These are phyloP conservation scores for Agrotis puta DNA, from an alignment of 2,888 invertebrate species.

Conservation along the genomic window DNA sequence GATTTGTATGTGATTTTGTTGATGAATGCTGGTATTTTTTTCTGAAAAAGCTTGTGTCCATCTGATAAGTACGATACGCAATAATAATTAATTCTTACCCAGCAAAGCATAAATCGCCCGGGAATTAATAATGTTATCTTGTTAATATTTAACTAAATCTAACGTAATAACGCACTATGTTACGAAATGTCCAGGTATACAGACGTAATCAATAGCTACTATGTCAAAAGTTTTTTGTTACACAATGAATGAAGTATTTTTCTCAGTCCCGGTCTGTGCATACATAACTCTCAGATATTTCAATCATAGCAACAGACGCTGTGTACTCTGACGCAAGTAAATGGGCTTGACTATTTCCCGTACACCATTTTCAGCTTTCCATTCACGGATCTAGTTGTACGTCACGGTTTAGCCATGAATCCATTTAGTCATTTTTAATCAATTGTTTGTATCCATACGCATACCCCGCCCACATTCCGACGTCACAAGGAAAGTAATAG, in stretches of 20 bases:
- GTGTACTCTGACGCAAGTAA: constrained; percentile 40
- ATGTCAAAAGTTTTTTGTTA: constrained; percentile 12
- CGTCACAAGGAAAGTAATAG: constrained; percentile 56
- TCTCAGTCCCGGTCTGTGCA: neutral
- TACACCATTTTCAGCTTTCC: constrained; percentile 22
- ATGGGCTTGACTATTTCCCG: constrained; percentile 28
- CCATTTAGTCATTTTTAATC: constrained; percentile 50
- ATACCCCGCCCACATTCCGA: constrained; percentile 37
- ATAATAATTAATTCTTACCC: neutral
- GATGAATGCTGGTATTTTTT: fast-evolving
- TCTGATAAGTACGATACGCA: neutral
- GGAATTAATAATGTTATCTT: constrained; percentile 23
- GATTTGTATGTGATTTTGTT: too few species aligned
- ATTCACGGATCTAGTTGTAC: constrained; percentile 21
- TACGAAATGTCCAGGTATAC: constrained; percentile 6
- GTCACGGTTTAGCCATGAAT: constrained; percentile 58
- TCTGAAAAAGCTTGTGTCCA: neutral
- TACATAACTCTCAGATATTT: constrained; percentile 19
- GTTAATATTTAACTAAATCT: constrained; percentile 12
- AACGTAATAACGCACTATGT: constrained; percentile 28
- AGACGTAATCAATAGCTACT: neutral
- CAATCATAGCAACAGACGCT: constrained; percentile 32
- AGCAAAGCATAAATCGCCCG: neutral
- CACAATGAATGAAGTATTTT: constrained; percentile 15
- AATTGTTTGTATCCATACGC: constrained; percentile 36